Percentiles rank a stretch among this genome's conserved stretches.
phyloP scores from a whole-genome alignment of 2,113 vertebrate species.

The Eira barbara region DNA sequence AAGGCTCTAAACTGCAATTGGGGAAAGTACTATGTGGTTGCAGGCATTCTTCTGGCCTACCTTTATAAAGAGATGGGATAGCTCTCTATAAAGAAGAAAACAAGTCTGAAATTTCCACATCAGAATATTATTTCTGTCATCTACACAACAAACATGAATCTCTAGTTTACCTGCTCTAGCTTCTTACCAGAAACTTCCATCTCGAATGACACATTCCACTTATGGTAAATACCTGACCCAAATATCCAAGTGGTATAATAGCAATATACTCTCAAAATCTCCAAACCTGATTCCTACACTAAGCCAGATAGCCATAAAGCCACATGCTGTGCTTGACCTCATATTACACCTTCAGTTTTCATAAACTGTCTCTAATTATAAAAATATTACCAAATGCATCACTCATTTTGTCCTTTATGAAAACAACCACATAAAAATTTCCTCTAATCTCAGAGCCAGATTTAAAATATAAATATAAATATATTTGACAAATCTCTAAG shows the following conservation, averaged over 20 bases:
- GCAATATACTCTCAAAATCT: not conserved
- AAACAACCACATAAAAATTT: not conserved
- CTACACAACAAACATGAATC: not conserved
- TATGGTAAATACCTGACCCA: not conserved
- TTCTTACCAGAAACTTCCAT: not conserved
- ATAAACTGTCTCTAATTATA: not conserved
- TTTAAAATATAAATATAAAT: constrained; percentile 30
- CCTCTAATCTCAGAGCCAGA: not conserved
- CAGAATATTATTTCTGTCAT: not conserved
- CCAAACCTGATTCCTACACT: not conserved
- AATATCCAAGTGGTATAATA: not conserved
- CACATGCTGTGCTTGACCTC: not conserved
- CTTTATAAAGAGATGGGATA: not conserved
- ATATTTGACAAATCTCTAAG: not conserved
- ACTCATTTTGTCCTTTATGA: not conserved
- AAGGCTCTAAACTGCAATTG: not conserved
- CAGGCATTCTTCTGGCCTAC: not conserved
- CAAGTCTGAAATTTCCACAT: not conserved
- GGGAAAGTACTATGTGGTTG: not conserved
- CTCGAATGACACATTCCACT: not conserved
- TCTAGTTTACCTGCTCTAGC: not conserved
- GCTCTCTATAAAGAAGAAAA: not conserved
- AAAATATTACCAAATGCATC: not conserved
- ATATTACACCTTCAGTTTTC: not conserved
- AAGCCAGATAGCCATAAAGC: not conserved